These are phyloP conservation scores for Hafferia zeledoni DNA, from an alignment of 2,797 vertebrate species.

Conservation along the genomic window DNA sequence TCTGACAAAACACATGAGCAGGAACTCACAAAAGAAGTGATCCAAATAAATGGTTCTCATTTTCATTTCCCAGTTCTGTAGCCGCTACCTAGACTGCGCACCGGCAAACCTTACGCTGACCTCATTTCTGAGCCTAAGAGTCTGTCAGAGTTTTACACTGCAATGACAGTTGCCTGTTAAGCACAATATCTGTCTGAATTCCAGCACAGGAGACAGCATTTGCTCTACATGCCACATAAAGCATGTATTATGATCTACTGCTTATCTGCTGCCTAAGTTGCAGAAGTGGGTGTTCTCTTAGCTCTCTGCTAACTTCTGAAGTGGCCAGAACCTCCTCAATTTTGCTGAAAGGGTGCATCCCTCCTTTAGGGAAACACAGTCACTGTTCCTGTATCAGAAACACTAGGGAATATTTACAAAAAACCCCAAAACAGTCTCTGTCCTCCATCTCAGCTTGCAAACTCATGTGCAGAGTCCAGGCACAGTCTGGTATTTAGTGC, in stretches of 20 bases:
- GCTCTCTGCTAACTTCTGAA: neutral
- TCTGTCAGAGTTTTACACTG: neutral
- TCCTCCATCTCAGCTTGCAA: neutral
- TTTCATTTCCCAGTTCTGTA: neutral
- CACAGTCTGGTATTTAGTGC: neutral
- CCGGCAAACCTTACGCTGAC: neutral
- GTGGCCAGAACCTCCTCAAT: neutral
- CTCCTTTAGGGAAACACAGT: neutral
- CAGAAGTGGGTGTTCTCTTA: neutral
- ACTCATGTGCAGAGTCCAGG: neutral
- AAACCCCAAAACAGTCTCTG: neutral
- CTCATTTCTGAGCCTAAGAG: neutral
- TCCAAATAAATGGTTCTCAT: neutral
- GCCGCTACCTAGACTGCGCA: neutral
- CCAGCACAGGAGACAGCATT: fast-evolving
- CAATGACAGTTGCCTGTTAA: neutral
- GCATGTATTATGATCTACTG: neutral
- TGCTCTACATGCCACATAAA: neutral
- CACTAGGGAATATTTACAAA: neutral
- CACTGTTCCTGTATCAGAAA: neutral
- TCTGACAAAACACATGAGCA: neutral
- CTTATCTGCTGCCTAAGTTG: neutral
- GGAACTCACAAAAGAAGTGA: neutral
- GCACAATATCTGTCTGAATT: neutral
- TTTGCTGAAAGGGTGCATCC: neutral